Evolutionary conservation across 2,113 vertebrate species (phyloP), one percentile per base, ranked within the genome.

Genomic region (Phodopus roborovskii): DNA sequence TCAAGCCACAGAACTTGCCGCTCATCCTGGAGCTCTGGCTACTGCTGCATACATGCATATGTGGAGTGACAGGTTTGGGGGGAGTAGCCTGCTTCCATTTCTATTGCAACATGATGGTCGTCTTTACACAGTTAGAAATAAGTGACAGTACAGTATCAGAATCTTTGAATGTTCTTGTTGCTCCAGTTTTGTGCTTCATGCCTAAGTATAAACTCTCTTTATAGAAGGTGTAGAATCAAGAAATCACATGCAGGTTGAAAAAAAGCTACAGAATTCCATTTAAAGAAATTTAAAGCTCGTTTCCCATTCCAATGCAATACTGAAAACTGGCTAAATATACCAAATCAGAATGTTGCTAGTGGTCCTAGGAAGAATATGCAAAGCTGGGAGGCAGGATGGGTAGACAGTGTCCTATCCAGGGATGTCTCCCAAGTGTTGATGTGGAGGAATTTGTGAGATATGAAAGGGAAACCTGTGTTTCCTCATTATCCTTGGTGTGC

Each of bases 391-490:
- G 96, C 97, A 93, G 10, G 24, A 92, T 93, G 97, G 96, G 95
- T 92, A 96, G 95, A 95, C 94, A 98, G 97, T 95, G 97, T 98
- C 98, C 36, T 99, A 98, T 98, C 98, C 99, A 98, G 98, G 98
- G 99, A 98, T 99, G 98, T 99, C 99, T 98, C 96, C 97, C 96
- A 97, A 98, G 97, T 96, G 98, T 98, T 97, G 94, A 96, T 97
- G 97, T 98, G 98, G 98, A 53, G 90, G 94, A 53, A 91, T 98
- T 98, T 97, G 95, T 98, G 98, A 98, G 97, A 97, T 99, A 97
- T 98, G 98, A 97, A 96, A 99, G 98, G 98, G 99, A 95, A 86
- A 98, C 97, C 92, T 98, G 96, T 97, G 96, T 98, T 98, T 98
- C 98, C 98, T 97, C 96, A 91, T 98, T 98, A 97, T 98, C 84